Conservation (phyloP, 2,888 invertebrate species). For the Norana najaformis region DNA sequence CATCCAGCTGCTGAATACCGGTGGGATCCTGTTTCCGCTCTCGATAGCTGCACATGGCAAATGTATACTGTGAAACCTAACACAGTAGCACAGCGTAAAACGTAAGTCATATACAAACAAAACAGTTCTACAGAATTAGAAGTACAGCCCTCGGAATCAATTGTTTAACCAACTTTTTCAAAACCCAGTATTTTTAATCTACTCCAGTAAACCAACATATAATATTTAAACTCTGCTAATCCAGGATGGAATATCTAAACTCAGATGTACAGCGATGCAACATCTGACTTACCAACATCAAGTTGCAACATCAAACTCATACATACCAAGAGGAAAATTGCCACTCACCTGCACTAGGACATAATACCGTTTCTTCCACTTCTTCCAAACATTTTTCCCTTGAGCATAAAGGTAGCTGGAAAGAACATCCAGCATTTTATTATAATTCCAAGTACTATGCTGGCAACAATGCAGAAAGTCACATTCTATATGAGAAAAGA, state of each 20-base stretch:
- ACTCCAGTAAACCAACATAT: background rate
- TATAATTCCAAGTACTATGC: background rate
- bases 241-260: background rate
- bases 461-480: background rate
- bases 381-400: conserved; percentile 95
- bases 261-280: background rate
- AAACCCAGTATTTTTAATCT: background rate
- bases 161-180: background rate
- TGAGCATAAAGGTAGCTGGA: conserved; percentile 64
- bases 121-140: background rate
- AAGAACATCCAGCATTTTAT: conserved; percentile 3
- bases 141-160: too few species aligned
- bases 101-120: background rate
- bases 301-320: too few species aligned
- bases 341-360: conserved; percentile 87
- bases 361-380: conserved; percentile 98
- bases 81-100: conserved; percentile 25
- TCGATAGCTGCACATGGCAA: conserved; percentile 98
- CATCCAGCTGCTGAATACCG: conserved; percentile 99
- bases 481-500: background rate
- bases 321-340: background rate
- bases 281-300: too few species aligned
- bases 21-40: conserved; percentile 99
- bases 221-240: background rate
- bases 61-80: conserved; percentile 90